Evolutionary conservation across 2,113 vertebrate genomes (phyloP), one percentile per base, ranked within the genome.

Genomic region (Otocyon megalotis): DNA sequence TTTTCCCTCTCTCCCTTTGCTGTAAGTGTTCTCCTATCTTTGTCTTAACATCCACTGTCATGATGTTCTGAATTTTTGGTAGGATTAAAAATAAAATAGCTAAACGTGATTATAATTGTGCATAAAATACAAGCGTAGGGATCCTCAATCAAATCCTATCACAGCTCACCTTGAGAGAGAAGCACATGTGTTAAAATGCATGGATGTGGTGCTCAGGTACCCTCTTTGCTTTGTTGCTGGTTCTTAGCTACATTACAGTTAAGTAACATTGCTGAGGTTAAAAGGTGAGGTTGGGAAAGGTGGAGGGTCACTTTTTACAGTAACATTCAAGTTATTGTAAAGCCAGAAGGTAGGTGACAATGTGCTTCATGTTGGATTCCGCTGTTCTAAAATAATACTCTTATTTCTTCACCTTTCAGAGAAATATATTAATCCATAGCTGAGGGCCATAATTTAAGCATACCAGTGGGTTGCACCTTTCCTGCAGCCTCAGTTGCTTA

Each of bases 101-200:
- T 22, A 80, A 48, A 80, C 5, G 69, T 95, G 24, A 35, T 92
- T 95, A 96, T 54, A 93, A 90, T 95, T 94, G 82, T 74, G 56
- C 2, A 6, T 74, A 96, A 87, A 82, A 84, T 94, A 28, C 14
- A 93, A 87, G 19, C 85, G 20, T 90, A 63, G 22, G 16, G 1
- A 89, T 86, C 60, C 50, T 79, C 30, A 87, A 86, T 63, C 12
- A 95, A 43, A 32, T 77, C 48, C 48, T 85, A 7, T 43, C 62
- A 22, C 17, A 53, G 17, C 72, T 96, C 26, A 83, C 72, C 22
- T 96, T 72, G 26, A 97, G 89, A 43, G 48, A 43, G 54, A 92
- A 94, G 15, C 19, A 76, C 15, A 35, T 53, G 35, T 58, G 17
- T 80, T 91, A 94, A 90, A 81, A 74, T 85, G 32, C 6, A 91